Evolutionary conservation across 2,888 invertebrate species (phyloP).

Genomic region (Macrophya annulata): DNA sequence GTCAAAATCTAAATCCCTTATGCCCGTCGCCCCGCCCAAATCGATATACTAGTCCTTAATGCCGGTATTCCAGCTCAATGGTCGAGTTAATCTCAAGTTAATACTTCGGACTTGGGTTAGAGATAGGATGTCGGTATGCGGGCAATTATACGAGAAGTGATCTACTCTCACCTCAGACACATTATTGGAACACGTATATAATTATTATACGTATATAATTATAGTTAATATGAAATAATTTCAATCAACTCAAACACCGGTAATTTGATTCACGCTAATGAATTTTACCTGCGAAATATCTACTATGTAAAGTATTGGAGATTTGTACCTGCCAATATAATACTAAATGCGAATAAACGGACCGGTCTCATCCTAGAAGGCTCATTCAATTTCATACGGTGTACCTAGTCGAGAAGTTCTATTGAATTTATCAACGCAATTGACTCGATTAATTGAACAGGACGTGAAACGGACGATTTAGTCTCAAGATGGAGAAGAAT

Average conservation of each 20-base stretch:
- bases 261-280: neutral
- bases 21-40: constrained; percentile 4
- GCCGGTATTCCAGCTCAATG: constrained; percentile 48
- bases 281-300: neutral
- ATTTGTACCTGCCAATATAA: constrained; percentile 5
- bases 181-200: constrained; percentile 21
- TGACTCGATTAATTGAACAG: constrained; percentile 48
- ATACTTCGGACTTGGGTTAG: constrained; percentile 45
- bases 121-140: constrained; percentile 29
- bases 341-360: neutral
- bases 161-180: constrained; percentile 39
- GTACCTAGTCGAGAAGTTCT: constrained; percentile 28
- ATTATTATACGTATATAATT: neutral
- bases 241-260: neutral
- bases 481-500: neutral
- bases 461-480: constrained; percentile 23
- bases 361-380: neutral
- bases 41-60: constrained; percentile 47
- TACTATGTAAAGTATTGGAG: neutral
- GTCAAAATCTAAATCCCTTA: neutral
- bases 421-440: constrained; percentile 44
- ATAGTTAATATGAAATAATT: neutral
- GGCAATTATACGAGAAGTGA: constrained; percentile 40
- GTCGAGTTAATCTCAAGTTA: constrained; percentile 54
- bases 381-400: constrained; percentile 32